These are phyloP conservation scores for Prionace glauca DNA, from an alignment of 2,797 vertebrate species.

Conservation along the genomic window DNA sequence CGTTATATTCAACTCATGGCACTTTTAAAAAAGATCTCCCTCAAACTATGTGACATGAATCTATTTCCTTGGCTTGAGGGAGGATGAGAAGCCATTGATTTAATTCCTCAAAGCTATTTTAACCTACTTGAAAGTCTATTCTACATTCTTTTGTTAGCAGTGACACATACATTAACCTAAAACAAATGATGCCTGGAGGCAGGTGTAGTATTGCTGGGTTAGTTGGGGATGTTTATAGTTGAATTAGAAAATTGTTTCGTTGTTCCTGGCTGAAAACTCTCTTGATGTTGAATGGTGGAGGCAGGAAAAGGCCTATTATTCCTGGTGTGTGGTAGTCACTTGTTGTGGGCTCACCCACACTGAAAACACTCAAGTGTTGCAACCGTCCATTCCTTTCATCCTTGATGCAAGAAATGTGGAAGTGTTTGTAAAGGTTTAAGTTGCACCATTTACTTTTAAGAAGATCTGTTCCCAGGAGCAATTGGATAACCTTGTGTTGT, in stretches of 20 bases:
- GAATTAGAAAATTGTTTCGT: not conserved
- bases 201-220: not conserved
- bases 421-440: not conserved
- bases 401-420: not conserved
- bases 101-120: slow-evolving; percentile 8
- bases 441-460: not conserved
- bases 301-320: not conserved
- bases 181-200: not conserved
- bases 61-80: not conserved
- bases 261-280: not conserved
- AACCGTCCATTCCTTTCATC: not conserved
- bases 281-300: not conserved
- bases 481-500: not conserved
- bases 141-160: not conserved
- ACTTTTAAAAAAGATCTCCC: not conserved
- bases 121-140: not conserved
- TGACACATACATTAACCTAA: not conserved
- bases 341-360: not conserved
- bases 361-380: not conserved
- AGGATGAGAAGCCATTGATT: not conserved
- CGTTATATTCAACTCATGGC: not conserved
- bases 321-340: not conserved
- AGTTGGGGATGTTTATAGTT: not conserved
- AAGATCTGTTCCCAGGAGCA: not conserved
- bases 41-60: not conserved